A percentile compares a stretch with the other conserved stretches of the same genome.
phyloP scores from a whole-genome alignment of 2,797 vertebrate species.

The Buceros bicornis region DNA sequence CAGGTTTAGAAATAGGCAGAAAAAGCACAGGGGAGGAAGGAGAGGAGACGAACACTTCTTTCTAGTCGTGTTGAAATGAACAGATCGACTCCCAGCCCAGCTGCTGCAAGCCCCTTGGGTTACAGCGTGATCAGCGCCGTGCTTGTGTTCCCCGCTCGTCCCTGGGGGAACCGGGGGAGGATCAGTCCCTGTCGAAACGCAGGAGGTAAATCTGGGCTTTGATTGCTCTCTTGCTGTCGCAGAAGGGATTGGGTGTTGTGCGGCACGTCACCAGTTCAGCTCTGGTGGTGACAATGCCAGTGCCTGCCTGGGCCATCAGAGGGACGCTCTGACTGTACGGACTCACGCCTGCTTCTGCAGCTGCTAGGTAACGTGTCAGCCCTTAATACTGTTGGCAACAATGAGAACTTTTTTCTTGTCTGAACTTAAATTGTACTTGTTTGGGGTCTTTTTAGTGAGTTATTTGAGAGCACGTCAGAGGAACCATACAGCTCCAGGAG shows the following conservation, averaged over 20 bases:
- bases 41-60: not conserved
- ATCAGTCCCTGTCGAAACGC: not conserved
- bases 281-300: not conserved
- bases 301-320: constrained; percentile 14
- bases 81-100: not conserved
- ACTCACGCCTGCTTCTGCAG: constrained; percentile 52
- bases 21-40: not conserved
- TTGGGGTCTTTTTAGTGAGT: constrained; percentile 1
- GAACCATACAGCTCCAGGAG: not conserved
- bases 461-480: not conserved
- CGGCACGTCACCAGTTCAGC: not conserved
- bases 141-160: not conserved
- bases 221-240: not conserved
- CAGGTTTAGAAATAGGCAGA: not conserved
- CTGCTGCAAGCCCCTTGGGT: not conserved
- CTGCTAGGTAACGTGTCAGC: constrained; percentile 32
- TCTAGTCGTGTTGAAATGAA: not conserved
- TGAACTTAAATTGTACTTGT: not conserved
- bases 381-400: constrained; percentile 6
- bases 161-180: not conserved
- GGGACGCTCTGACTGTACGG: not conserved
- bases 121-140: not conserved
- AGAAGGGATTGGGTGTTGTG: not conserved
- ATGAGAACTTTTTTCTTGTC: constrained; percentile 2
- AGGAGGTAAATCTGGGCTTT: not conserved